Conservation (phyloP, 2,113 vertebrate species). For the Austrofundulus limnaeus region DNA sequence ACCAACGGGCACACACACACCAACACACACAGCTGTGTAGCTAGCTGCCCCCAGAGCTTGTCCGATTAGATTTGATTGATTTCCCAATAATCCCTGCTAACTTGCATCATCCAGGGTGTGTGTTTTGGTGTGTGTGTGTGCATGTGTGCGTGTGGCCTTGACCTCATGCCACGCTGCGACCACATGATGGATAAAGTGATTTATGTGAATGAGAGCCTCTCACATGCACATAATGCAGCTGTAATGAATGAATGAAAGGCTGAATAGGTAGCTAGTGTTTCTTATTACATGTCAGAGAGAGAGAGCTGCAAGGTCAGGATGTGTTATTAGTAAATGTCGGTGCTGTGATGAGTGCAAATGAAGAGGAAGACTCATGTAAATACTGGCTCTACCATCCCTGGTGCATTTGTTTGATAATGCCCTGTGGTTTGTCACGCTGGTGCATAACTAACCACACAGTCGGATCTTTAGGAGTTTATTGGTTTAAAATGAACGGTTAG, state of each 20-base stretch:
- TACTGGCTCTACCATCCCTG: conserved; percentile 22
- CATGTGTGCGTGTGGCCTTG: conserved; percentile 12
- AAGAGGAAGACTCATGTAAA: conserved; percentile 59
- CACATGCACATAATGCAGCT: neutral
- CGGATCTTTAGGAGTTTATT: neutral
- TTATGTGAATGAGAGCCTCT: conserved; percentile 6
- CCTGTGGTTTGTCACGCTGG: neutral
- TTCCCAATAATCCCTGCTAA: conserved; percentile 5
- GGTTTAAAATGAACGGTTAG: neutral
- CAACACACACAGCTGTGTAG: neutral
- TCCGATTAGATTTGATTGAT: too few species aligned
- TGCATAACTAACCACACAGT: neutral
- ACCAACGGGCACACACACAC: conserved; percentile 40
- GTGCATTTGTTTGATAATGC: conserved; percentile 7
- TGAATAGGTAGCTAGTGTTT: conserved; percentile 35
- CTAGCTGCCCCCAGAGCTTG: too few species aligned
- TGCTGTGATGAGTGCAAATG: conserved; percentile 30
- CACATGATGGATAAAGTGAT: conserved; percentile 43
- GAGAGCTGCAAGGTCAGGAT: conserved; percentile 33
- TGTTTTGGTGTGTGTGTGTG: conserved; percentile 6
- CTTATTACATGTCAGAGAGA: conserved; percentile 36
- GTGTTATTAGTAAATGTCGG: conserved; percentile 3
- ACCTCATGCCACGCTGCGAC: conserved; percentile 6
- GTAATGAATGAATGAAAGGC: conserved; percentile 24
- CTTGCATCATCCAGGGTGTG: neutral